These are phyloP conservation scores for Melinopterus prodromus DNA, from an alignment of 2,888 invertebrate species.

Conservation along the genomic window DNA sequence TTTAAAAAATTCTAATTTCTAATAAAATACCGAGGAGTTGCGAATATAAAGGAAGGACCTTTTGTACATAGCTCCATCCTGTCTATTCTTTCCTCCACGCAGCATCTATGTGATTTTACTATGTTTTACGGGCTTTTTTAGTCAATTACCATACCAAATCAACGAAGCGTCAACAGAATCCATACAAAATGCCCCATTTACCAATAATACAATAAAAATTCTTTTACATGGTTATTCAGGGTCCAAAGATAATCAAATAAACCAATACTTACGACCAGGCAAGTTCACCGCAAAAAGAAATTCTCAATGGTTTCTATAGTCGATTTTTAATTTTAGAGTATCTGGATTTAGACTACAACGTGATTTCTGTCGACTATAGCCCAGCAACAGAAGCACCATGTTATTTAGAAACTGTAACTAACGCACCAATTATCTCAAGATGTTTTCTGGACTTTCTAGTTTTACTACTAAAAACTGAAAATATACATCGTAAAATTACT, in stretches of 20 bases:
- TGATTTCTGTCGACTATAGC: background rate
- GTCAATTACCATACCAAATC: background rate
- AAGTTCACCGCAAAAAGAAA: background rate
- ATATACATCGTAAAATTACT: background rate
- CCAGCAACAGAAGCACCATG: background rate
- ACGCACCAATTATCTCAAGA: background rate
- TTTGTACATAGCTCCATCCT: too few relatives aligned
- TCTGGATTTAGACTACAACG: background rate
- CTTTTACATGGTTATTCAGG: background rate
- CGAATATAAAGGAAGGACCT: too few relatives aligned
- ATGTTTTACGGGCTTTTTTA: background rate
- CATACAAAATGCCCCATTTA: background rate
- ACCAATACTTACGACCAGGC: background rate
- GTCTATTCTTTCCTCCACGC: too few relatives aligned
- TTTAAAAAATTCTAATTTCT: too few relatives aligned
- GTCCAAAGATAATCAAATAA: background rate
- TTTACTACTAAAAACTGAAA: background rate
- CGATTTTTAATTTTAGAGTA: background rate
- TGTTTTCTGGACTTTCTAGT: background rate
- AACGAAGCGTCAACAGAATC: background rate
- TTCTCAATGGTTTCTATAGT: background rate
- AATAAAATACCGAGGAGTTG: too few relatives aligned
- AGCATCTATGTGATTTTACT: too few relatives aligned
- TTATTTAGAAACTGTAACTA: background rate
- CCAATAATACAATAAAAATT: background rate